A percentile compares a stretch with the other conserved stretches of the same genome.
Conservation (phyloP, 2,797 vertebrate genomes). For the Hylomyscus alleni region DNA sequence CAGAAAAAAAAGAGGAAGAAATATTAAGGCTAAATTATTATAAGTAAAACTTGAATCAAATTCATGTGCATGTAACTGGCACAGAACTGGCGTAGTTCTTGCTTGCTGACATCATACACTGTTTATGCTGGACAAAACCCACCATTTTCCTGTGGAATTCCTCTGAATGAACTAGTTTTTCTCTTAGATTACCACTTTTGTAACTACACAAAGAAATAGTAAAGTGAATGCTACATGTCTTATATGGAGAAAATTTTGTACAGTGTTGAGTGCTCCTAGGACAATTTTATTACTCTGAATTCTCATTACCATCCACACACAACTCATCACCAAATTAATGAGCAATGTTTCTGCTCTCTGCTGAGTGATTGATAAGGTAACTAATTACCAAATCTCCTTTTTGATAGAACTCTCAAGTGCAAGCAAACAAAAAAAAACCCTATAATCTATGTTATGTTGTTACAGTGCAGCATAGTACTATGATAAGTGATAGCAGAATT, state of each 20-base stretch:
- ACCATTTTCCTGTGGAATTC: background rate
- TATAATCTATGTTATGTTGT: background rate
- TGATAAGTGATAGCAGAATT: conserved; percentile 3
- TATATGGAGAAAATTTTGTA: conserved; percentile 42
- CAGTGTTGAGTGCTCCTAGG: conserved; percentile 23
- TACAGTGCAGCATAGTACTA: background rate
- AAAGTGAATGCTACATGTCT: conserved; percentile 35
- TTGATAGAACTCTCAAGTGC: conserved; percentile 19
- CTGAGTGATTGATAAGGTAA: conserved; percentile 21
- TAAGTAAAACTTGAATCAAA: conserved; percentile 40
- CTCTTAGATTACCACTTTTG: background rate
- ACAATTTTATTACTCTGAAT: conserved; percentile 48
- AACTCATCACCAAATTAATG: conserved; percentile 60
- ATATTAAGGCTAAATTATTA: conserved; percentile 33
- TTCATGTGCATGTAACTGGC: background rate
- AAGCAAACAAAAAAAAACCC: background rate
- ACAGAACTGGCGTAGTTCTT: conserved; percentile 19
- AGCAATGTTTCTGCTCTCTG: conserved; percentile 57
- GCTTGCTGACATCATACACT: background rate
- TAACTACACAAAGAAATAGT: conserved; percentile 30
- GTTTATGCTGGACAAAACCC: conserved; percentile 40
- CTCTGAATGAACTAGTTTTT: conserved; percentile 3
- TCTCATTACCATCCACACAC: conserved; percentile 33
- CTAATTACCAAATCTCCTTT: conserved; percentile 53
- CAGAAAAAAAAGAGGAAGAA: conserved; percentile 23